Evolutionary conservation across 2,797 vertebrate genomes (phyloP), one percentile per base, ranked within the genome.

Genomic region (Molothrus aeneus): DNA sequence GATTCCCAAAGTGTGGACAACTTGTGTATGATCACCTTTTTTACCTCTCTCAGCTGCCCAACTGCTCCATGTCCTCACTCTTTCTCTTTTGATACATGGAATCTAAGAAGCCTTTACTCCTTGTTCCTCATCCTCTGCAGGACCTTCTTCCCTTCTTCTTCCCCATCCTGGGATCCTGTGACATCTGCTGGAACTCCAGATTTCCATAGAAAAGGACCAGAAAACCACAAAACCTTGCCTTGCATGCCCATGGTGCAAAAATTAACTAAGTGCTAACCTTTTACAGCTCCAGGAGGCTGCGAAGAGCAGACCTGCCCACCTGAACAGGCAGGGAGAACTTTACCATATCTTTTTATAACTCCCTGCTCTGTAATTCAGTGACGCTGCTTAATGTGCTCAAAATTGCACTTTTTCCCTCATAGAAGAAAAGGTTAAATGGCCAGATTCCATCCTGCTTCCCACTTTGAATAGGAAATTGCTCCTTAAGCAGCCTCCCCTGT

Each of bases 381-480:
- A 19, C 0, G 0, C n/a, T 36, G n/a, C 79, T 57, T 92, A 73
- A 88, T 34, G 45, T 12, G 25, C 63, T 86, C 45, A 15, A 90
- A 90, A 94, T 65, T 88, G 10, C 43, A 88, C 77, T 38, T 74
- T 73, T 56, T 40, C 25, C 22, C 17, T 61, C 13, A 1, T 2
- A 24, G 64, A 90, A 82, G 29, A 77, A 87, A 82, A 77, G 22
- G 21, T 11, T 72, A 59, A 83, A 56, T 32, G 36, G 32, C 31
- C 61, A 43, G 36, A 80, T 80, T 80, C 72, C 9, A 1, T 63
- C 54, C 48, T 80, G 32, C 31, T 72, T 28, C 38, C 12, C 21
- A 57, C 32, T 87, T 85, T 73, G 82, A 94, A 79, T 53, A 57
- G 48, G 59, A 87, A 89, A 93, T 83, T 92, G 36, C 26, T 84